Base-by-base conservation (phyloP, 2,888 invertebrate genomes). In the Drosophila limbata region DNA sequence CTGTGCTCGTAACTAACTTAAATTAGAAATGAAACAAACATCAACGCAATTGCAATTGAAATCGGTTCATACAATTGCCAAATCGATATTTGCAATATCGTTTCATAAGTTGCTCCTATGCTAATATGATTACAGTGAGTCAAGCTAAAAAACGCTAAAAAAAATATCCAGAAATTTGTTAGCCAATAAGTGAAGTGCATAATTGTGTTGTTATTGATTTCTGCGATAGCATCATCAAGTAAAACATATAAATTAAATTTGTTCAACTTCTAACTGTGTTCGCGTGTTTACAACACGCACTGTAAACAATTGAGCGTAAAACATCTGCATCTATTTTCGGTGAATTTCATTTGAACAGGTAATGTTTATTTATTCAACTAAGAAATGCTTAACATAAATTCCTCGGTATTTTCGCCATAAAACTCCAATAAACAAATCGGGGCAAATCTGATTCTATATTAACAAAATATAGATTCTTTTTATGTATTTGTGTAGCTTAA, bases 271-370 rank as follows among this genome's bases (percentile, higher is more conserved):
- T 55, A 51, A 48, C 44, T 39, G 67, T 44, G 40, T 35, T 65
- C 11, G 42, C 31, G 62, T 76, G 73, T 78, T 62, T 68, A 76
- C 68, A 73, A 45, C 44, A 42, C 50, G 28, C 35, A 40, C 51
- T 62, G 67, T 74, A 67, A 68, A 77, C 60, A 73, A 39, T 64
- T 28, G 25, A 47, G 9, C 37, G 33, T 65, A 50, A 66, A 67
- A 72, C 82, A 84, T 68, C 71, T 83, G 82, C 45, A 50, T 63
- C 66, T 72, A 61, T 73, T 73, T 84, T 69, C 33, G 66, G 52
- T 55, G 39, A 56, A 45, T 47, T 67, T 57, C 64, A 69, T 78
- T 77, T 75, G 63, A 79, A 70, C 76, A 83, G 83, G 84, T 83
- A 83, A 81, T 73, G 44, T 21, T 33, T 4, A 19, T 74, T 62